These are phyloP conservation scores for Cinclus mexicanus DNA, from an alignment of 2,113 vertebrate genomes.

Conservation along the genomic window DNA sequence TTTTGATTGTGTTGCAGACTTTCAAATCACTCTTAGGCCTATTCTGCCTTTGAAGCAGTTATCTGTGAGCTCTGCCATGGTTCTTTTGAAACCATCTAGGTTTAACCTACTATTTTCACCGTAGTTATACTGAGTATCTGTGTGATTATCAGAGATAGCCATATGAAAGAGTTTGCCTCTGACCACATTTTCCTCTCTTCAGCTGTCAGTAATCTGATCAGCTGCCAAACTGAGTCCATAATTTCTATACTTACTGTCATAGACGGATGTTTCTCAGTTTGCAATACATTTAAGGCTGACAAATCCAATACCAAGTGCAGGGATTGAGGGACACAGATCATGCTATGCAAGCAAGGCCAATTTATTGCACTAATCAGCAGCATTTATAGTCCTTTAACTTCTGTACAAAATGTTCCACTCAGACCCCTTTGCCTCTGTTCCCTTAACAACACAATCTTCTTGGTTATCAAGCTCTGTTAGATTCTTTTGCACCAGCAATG, in stretches of 20 bases:
- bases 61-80: neutral
- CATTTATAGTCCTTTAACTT: no score
- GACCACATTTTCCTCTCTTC: fast-evolving
- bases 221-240: neutral
- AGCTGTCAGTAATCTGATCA: neutral
- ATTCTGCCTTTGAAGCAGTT: neutral
- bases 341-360: no score
- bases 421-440: no score
- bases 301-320: neutral
- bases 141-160: neutral
- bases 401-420: no score
- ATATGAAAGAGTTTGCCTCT: neutral
- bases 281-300: neutral
- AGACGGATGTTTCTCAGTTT: neutral
- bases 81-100: neutral
- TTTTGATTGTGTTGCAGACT: neutral
- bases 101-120: neutral
- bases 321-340: no score
- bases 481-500: no score
- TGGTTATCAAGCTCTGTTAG: no score
- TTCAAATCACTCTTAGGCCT: neutral
- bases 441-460: no score
- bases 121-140: neutral
- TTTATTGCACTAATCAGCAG: no score
- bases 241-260: neutral